phyloP scores from a whole-genome alignment of 2,888 invertebrate species.

The Xestia c-nigrum region DNA sequence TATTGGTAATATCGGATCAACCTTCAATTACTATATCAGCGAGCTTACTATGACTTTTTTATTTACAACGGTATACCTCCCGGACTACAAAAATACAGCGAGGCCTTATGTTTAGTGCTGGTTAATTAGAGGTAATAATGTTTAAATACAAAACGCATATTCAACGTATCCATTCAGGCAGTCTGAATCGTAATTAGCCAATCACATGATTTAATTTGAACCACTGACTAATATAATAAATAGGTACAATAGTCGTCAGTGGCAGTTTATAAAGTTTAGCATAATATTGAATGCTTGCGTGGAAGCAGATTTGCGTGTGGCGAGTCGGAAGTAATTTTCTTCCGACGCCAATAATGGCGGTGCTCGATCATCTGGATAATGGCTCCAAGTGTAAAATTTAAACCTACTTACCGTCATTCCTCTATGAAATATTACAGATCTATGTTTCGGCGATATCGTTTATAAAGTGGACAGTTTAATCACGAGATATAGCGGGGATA shows the following conservation, averaged over 20 bases:
- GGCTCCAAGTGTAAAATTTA: constrained; percentile 75
- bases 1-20: too few species aligned
- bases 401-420: constrained; percentile 66
- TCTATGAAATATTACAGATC: constrained; percentile 55
- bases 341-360: constrained; percentile 76
- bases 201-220: constrained; percentile 33
- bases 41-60: too few species aligned
- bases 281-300: constrained; percentile 66
- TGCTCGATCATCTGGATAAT: constrained; percentile 74
- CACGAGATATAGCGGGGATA: constrained; percentile 58
- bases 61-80: too few species aligned
- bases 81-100: too few species aligned
- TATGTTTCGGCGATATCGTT: constrained; percentile 60
- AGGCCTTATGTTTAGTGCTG: background rate
- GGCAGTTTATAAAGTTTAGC: constrained; percentile 36
- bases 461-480: constrained; percentile 64
- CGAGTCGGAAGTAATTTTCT: constrained; percentile 81
- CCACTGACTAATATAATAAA: constrained; percentile 7
- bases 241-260: background rate
- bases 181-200: constrained; percentile 12
- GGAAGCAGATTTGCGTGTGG: constrained; percentile 75
- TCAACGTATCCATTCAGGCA: constrained; percentile 13
- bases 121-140: constrained; percentile 21
- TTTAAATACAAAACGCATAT: constrained; percentile 18
- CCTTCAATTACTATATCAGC: too few species aligned